phyloP scores from a whole-genome alignment of 2,113 vertebrate species.

The Chloroceryle aenea region DNA sequence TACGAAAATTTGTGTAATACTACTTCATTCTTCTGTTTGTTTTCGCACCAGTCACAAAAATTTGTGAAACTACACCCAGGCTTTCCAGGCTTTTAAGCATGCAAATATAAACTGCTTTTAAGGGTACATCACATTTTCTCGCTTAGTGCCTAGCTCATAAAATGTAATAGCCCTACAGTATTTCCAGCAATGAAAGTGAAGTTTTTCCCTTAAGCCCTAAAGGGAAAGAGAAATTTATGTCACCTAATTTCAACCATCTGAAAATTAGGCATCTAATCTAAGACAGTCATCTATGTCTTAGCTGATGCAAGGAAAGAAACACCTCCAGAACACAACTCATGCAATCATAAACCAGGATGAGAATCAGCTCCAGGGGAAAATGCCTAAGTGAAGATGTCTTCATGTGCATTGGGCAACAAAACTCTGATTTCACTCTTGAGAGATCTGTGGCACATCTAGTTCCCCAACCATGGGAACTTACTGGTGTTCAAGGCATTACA shows the following conservation, averaged over 20 bases:
- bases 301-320: not conserved
- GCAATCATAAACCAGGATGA: not conserved
- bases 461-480: not conserved
- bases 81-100: slow-evolving; percentile 33
- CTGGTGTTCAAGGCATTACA: not conserved
- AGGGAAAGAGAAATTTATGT: not conserved
- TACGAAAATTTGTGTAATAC: not conserved
- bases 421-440: not conserved
- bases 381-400: not conserved
- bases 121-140: not conserved
- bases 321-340: not conserved
- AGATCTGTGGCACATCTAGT: not conserved
- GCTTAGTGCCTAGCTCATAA: not conserved
- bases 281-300: not conserved
- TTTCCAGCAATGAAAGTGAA: not conserved
- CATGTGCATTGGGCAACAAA: not conserved
- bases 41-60: not conserved
- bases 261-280: slow-evolving; percentile 24
- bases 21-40: not conserved
- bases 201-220: slow-evolving; percentile 9
- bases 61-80: not conserved
- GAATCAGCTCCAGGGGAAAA: not conserved
- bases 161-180: not conserved
- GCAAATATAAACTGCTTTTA: slow-evolving; percentile 26
- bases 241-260: not conserved